A percentile compares a stretch with the other conserved stretches of the same genome.
Conservation (phyloP, 1,140 invertebrate species). For the Drosophila pseudoananassae region DNA sequence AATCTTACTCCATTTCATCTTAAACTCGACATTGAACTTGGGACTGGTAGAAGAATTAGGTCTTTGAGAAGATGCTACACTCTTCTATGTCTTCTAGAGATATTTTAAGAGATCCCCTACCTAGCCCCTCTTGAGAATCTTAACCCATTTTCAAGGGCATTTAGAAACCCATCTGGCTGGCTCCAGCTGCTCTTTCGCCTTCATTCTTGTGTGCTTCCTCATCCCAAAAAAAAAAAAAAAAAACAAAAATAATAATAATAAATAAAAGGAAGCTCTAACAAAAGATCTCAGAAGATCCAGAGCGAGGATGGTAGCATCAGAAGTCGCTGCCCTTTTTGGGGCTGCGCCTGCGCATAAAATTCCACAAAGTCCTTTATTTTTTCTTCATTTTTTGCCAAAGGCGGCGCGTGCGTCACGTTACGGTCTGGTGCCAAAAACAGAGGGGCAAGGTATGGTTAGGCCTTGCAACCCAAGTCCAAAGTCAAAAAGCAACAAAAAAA, state of each 20-base stretch:
- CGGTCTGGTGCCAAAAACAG: slow-evolving; percentile 21
- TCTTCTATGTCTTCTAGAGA: too few relatives aligned
- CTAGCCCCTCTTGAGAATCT: neutral
- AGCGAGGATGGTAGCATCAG: neutral
- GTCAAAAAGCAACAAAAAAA: slow-evolving; percentile 12
- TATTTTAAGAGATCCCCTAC: neutral
- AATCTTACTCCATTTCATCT: too few relatives aligned
- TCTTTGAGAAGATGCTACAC: too few relatives aligned
- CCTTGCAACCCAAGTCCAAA: neutral
- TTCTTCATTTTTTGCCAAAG: slow-evolving; percentile 8
- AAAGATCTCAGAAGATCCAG: slow-evolving; percentile 10
- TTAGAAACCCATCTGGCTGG: neutral
- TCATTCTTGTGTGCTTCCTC: too few relatives aligned
- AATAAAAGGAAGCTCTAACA: slow-evolving; percentile 11
- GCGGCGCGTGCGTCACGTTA: slow-evolving; percentile 66
- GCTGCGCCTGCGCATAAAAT: slow-evolving; percentile 37
- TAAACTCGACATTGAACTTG: too few relatives aligned
- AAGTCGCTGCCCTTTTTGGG: slow-evolving; percentile 70
- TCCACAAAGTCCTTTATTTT: slow-evolving; percentile 4
- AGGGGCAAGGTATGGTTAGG: neutral
- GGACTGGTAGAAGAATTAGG: too few relatives aligned
- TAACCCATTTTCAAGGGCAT: neutral
- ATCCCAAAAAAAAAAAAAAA: slow-evolving; percentile 10
- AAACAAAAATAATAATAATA: neutral
- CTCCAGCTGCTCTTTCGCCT: neutral